Base-by-base conservation (phyloP, 1,140 invertebrate genomes). In the Melitaea cinxia region DNA sequence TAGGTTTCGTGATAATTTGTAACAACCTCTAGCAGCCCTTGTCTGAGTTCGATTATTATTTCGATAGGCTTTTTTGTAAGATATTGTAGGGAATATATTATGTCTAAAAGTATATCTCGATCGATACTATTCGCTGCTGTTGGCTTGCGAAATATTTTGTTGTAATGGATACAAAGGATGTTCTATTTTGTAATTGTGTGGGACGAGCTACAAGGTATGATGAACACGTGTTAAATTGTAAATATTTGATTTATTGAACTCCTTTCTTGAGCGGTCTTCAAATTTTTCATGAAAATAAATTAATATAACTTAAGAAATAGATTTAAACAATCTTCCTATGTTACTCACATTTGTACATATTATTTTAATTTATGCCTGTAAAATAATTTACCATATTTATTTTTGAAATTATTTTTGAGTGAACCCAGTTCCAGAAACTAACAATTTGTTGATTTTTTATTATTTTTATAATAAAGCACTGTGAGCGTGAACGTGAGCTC, bases 171-270 rank as follows among this genome's bases (percentile, higher is more conserved):
- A 64, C 50, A 64, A 64, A 64, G 61, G 66, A 69, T 69, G 67
- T 60, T 50, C 61, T 17, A 69, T 69, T 60, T 69, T 49, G 67
- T 57, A 63, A 47, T 21, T 23, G 61, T 42, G 67, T 69, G 60
- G 67, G 67, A 49, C 21, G 59, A 33, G 30, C 19, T 19, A 26
- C 39, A 55, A 54, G 24, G 35, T 15, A 2, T 12, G 21, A 9
- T 7, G 15, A 14, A 56, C 37, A 42, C 35, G 21, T 39, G 37
- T 39, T 55, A 24, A 39, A 0, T 24, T 55, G 4, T 55, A 26
- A 26, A 54, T 37, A 54, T 54, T 5, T n/a, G 6, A 35, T 26
- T 6, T n/a, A n/a, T n/a, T n/a, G n/a, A n/a, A n/a, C n/a, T n/a
- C n/a, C n/a, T n/a, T n/a, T n/a, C n/a, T n/a, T n/a, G n/a, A n/a